Percentiles rank a stretch among this genome's conserved stretches.
phyloP scores from a whole-genome alignment of 53 echinoderm and acorn worm genomes.

The Zoroaster sp. region DNA sequence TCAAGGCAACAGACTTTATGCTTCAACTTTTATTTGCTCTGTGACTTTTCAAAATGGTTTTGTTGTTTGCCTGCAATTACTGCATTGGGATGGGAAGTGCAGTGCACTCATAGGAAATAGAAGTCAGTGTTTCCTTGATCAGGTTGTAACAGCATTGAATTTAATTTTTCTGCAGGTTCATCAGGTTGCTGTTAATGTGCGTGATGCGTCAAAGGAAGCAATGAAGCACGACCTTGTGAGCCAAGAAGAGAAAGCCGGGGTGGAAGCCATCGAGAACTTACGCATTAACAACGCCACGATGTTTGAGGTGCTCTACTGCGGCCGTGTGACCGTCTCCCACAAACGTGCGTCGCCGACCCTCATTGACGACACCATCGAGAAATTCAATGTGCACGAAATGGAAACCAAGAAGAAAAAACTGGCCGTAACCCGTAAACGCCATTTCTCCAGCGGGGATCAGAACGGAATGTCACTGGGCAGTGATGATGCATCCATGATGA shows the following conservation, averaged over 20 bases:
- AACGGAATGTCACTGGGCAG: constrained; percentile 2
- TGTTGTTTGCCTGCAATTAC: too few relatives aligned
- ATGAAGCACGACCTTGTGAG: constrained; percentile 14
- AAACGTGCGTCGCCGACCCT: constrained; percentile 89
- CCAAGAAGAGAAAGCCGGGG: constrained; percentile 38
- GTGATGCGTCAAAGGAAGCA: too few relatives aligned
- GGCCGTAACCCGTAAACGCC: constrained; percentile 63
- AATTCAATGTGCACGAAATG: constrained; percentile 80
- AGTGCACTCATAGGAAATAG: too few relatives aligned
- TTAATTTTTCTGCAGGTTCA: too few relatives aligned
- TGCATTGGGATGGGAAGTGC: too few relatives aligned
- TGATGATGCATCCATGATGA: not conserved
- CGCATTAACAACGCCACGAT: constrained; percentile 78
- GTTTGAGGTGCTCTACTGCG: constrained; percentile 94
- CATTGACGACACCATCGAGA: constrained; percentile 88
- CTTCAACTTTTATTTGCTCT: too few relatives aligned
- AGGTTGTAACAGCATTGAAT: too few relatives aligned
- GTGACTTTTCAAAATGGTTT: too few relatives aligned
- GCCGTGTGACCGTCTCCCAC: constrained; percentile 77
- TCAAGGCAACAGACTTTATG: too few relatives aligned
- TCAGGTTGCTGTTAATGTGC: too few relatives aligned
- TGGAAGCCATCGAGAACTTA: constrained; percentile 59
- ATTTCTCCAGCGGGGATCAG: constrained; percentile 88
- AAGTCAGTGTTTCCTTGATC: too few relatives aligned
- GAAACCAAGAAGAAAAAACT: constrained; percentile 53